Percentiles rank a stretch among this genome's conserved stretches.
phyloP scores from a whole-genome alignment of 2,113 vertebrate genomes.

The Antechinus stuartii region DNA sequence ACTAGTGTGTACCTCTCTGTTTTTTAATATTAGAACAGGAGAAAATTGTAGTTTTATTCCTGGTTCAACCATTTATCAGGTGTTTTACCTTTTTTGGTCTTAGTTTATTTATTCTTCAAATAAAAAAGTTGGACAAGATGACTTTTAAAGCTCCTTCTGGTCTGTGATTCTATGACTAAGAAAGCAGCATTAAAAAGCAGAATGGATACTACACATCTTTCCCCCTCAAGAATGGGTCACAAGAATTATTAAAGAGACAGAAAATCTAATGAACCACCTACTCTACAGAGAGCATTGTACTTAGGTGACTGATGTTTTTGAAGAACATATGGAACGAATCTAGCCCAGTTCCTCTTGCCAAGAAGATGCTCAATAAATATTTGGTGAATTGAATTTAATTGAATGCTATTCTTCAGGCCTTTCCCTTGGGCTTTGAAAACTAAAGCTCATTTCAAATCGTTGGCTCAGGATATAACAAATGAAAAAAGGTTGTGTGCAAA shows the following conservation, averaged over 20 bases:
- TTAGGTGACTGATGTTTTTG: constrained; percentile 33
- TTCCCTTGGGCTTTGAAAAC: constrained; percentile 7
- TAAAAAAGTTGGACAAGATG: neutral
- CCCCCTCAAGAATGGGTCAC: neutral
- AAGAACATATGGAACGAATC: neutral
- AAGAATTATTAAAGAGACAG: neutral
- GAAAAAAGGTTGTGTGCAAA: constrained; percentile 23
- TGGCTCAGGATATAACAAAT: constrained; percentile 19
- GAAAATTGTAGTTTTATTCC: neutral
- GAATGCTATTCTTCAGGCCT: constrained; percentile 2
- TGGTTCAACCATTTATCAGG: neutral
- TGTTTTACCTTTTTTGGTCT: neutral
- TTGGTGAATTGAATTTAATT: neutral
- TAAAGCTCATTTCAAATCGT: constrained; percentile 30
- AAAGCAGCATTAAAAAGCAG: neutral
- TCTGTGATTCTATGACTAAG: neutral
- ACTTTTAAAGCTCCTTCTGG: neutral
- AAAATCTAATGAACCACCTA: constrained; percentile 10
- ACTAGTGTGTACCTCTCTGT: neutral
- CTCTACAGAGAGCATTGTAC: neutral
- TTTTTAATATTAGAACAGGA: neutral
- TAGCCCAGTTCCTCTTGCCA: neutral
- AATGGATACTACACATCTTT: neutral
- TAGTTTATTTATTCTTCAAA: neutral
- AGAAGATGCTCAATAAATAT: neutral